Conservation (phyloP, 2,113 vertebrate genomes). For the Lasiurus borealis region DNA sequence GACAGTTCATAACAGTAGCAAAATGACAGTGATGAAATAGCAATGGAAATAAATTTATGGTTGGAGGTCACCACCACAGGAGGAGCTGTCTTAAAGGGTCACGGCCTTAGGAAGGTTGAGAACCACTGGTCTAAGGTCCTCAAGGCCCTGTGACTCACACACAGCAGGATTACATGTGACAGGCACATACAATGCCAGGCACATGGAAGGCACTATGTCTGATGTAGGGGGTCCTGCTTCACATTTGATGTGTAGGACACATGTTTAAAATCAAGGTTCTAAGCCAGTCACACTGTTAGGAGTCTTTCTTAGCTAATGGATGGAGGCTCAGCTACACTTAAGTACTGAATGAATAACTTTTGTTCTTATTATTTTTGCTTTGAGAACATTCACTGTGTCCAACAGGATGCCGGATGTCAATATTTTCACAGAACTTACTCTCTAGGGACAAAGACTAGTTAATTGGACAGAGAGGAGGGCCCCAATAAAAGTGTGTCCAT, state of each 20-base stretch:
- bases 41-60: too few species aligned
- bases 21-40: too few species aligned
- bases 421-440: neutral
- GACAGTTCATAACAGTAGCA: too few species aligned
- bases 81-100: too few species aligned
- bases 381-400: neutral
- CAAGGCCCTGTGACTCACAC: neutral
- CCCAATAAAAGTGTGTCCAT: neutral
- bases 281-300: neutral
- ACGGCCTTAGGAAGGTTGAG: too few species aligned
- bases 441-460: neutral
- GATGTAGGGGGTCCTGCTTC: neutral
- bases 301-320: neutral
- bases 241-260: neutral
- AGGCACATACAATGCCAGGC: neutral
- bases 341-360: neutral
- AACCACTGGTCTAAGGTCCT: neutral
- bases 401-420: neutral
- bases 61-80: too few species aligned
- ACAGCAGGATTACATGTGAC: neutral
- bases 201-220: neutral
- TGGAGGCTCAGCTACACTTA: neutral
- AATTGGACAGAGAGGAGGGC: neutral
- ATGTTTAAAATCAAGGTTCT: neutral
- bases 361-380: neutral